phyloP scores from a whole-genome alignment of 2,113 vertebrate genomes.

The Entelurus aequoreus region DNA sequence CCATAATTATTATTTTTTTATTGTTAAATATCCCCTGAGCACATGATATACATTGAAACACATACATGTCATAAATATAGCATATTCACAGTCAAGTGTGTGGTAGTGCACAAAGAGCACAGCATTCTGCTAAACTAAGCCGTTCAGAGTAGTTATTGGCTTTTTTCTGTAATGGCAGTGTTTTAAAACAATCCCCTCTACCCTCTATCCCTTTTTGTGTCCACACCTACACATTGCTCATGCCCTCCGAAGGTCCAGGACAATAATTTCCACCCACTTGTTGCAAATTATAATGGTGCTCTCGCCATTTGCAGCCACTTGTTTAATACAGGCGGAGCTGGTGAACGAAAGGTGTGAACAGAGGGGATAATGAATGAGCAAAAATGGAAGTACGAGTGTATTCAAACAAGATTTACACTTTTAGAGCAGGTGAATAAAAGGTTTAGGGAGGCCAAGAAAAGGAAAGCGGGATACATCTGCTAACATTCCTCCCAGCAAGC shows the following conservation, averaged over 20 bases:
- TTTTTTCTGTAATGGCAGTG: slow-evolving; percentile 46
- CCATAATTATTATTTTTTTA: too few relatives aligned
- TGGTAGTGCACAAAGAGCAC: slow-evolving; percentile 50
- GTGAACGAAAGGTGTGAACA: slow-evolving; percentile 21
- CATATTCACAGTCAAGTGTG: slow-evolving; percentile 15
- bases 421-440: slow-evolving; percentile 36
- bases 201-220: slow-evolving; percentile 11
- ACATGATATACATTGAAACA: too few relatives aligned
- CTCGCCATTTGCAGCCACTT: slow-evolving; percentile 27
- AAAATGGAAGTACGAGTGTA: slow-evolving; percentile 15
- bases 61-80: too few relatives aligned
- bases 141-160: slow-evolving; percentile 5
- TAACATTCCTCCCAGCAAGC: slow-evolving; percentile 31
- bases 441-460: slow-evolving; percentile 24
- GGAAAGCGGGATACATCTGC: slow-evolving; percentile 7
- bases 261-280: slow-evolving; percentile 54
- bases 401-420: too few relatives aligned
- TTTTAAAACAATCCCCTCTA: slow-evolving; percentile 64
- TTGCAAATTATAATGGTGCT: slow-evolving; percentile 12
- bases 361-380: slow-evolving; percentile 8
- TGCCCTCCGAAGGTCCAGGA: slow-evolving; percentile 38
- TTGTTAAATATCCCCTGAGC: too few relatives aligned
- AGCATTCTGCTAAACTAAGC: too few relatives aligned
- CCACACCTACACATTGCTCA: slow-evolving; percentile 21
- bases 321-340: slow-evolving; percentile 14